phyloP scores from a whole-genome alignment of 2,113 vertebrate species.

The Podarcis raffonei region DNA sequence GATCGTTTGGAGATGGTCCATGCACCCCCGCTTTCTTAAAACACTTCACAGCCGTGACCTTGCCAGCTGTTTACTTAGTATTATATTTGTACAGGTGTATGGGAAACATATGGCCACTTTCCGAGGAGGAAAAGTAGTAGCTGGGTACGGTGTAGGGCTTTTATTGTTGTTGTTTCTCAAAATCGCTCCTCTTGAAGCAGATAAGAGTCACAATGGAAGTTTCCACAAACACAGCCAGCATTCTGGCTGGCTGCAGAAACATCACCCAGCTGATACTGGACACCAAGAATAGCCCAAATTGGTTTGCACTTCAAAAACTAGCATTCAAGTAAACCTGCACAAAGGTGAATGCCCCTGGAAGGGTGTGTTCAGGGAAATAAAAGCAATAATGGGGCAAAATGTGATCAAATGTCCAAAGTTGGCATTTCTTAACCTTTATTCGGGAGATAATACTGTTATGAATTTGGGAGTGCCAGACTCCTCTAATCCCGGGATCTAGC shows the following conservation, averaged over 20 bases:
- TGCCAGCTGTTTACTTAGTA: not conserved
- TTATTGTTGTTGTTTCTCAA: not conserved
- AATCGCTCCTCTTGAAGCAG: not conserved
- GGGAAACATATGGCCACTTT: not conserved
- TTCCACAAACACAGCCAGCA: not conserved
- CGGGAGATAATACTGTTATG: too few species aligned
- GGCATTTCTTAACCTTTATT: too few species aligned
- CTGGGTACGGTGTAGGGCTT: not conserved
- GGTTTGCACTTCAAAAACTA: not conserved
- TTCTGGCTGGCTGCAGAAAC: not conserved
- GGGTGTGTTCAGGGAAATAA: too few species aligned
- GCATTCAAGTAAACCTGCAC: not conserved
- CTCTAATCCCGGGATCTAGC: too few species aligned
- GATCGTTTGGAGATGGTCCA: not conserved
- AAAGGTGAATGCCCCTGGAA: too few species aligned
- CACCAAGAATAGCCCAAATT: too few species aligned
- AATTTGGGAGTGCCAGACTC: too few species aligned
- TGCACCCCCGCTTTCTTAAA: not conserved
- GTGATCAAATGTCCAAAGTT: too few species aligned
- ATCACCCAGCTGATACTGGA: not conserved
- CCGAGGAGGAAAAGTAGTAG: too few species aligned
- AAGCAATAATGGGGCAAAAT: too few species aligned
- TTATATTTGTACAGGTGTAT: not conserved
- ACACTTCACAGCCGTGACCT: not conserved
- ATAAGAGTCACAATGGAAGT: not conserved